These are phyloP conservation scores for Anhinga anhinga DNA, from an alignment of 2,113 vertebrate species.

Conservation along the genomic window DNA sequence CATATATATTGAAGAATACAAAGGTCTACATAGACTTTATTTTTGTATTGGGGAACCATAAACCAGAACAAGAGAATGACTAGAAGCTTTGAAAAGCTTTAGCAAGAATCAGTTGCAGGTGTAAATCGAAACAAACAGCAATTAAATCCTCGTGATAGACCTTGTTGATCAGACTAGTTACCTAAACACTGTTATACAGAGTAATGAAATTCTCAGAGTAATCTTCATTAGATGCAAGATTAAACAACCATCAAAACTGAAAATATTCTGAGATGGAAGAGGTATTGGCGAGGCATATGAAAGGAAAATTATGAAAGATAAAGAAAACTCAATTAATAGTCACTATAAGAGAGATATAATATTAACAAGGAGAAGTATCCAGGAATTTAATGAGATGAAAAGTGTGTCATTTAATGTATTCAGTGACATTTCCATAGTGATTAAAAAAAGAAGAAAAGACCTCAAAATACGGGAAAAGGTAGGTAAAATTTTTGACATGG, in stretches of 20 bases:
- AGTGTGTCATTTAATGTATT: constrained; percentile 3
- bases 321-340: constrained; percentile 21
- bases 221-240: background rate
- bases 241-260: background rate
- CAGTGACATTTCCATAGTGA: constrained; percentile 49
- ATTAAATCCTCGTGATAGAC: background rate
- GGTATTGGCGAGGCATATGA: background rate
- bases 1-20: background rate
- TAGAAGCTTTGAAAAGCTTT: background rate
- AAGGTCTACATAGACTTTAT: background rate
- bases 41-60: background rate
- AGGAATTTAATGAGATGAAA: constrained; percentile 20
- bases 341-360: background rate
- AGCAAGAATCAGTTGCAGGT: background rate
- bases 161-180: background rate
- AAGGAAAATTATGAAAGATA: constrained; percentile 3
- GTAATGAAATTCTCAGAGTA: background rate
- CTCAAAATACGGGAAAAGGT: constrained; percentile 15
- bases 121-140: background rate
- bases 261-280: background rate
- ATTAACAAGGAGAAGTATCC: constrained; percentile 1
- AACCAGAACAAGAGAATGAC: background rate
- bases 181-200: background rate
- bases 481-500: constrained; percentile 24
- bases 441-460: background rate